These are phyloP conservation scores for Machimus atricapillus DNA, from an alignment of 2,888 invertebrate species.

Conservation along the genomic window DNA sequence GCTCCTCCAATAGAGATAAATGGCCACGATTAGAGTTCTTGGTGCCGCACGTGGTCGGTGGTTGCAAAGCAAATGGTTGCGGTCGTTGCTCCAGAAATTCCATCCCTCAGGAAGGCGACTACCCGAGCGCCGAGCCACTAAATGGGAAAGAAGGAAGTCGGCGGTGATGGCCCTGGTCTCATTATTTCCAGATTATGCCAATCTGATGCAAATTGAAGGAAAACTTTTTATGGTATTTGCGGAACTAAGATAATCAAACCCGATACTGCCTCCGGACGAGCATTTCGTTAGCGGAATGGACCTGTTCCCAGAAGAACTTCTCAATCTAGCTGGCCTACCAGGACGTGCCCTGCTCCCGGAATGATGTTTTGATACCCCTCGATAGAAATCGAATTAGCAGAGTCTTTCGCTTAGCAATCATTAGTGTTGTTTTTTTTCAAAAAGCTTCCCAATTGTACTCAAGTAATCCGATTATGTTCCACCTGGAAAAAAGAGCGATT, in stretches of 20 bases:
- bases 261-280: neutral
- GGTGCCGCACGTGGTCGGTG: neutral
- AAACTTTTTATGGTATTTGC: slow-evolving; percentile 6
- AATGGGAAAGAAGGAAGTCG: neutral
- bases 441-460: neutral
- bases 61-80: neutral
- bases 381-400: neutral
- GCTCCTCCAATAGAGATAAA: neutral
- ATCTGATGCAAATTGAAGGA: slow-evolving; percentile 6
- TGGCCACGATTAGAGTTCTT: neutral
- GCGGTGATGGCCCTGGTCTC: neutral
- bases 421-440: neutral
- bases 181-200: slow-evolving; percentile 10
- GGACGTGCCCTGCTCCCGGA: neutral
- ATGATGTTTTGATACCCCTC: neutral
- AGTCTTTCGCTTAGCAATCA: neutral
- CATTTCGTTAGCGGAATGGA: neutral
- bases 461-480: neutral
- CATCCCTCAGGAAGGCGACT: neutral
- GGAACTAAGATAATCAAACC: slow-evolving; percentile 8
- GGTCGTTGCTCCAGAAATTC: neutral
- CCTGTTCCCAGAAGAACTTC: neutral
- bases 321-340: neutral
- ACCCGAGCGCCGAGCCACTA: neutral
- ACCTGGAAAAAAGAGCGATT: neutral